These are phyloP conservation scores for Bucorvus abyssinicus DNA, from an alignment of 2,797 vertebrate genomes.

Conservation along the genomic window DNA sequence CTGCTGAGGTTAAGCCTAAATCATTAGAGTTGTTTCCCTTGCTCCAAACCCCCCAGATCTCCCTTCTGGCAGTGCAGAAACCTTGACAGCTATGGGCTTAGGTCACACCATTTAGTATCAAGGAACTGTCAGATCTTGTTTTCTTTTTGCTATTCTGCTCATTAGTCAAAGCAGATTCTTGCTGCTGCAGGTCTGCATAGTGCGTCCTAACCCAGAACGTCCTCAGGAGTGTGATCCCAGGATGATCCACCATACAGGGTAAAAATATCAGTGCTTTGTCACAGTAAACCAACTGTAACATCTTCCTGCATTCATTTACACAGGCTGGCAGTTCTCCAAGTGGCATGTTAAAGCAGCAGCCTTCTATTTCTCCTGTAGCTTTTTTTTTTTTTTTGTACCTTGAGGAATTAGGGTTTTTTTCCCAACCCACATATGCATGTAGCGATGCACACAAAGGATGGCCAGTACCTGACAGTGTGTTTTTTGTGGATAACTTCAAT, in stretches of 20 bases:
- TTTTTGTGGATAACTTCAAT: background rate
- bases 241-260: slow-evolving; percentile 5
- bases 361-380: background rate
- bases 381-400: background rate
- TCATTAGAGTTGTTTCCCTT: slow-evolving; percentile 49
- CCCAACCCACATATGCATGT: background rate
- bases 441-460: background rate
- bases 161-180: slow-evolving; percentile 60
- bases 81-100: slow-evolving; percentile 52
- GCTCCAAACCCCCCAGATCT: slow-evolving; percentile 34
- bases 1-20: slow-evolving; percentile 55
- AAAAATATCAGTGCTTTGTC: slow-evolving; percentile 32
- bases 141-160: slow-evolving; percentile 53
- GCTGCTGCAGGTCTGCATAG: background rate
- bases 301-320: slow-evolving; percentile 37
- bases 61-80: slow-evolving; percentile 55
- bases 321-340: slow-evolving; percentile 58
- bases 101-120: slow-evolving; percentile 56
- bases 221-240: slow-evolving; percentile 37
- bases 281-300: slow-evolving; percentile 37
- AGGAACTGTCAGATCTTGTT: slow-evolving; percentile 62
- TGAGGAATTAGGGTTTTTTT: background rate
- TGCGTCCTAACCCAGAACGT: background rate
- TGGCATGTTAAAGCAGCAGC: background rate
- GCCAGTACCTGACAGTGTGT: background rate